These are phyloP conservation scores for Encarsia formosa DNA, from an alignment of 2,888 invertebrate genomes.

Conservation along the genomic window DNA sequence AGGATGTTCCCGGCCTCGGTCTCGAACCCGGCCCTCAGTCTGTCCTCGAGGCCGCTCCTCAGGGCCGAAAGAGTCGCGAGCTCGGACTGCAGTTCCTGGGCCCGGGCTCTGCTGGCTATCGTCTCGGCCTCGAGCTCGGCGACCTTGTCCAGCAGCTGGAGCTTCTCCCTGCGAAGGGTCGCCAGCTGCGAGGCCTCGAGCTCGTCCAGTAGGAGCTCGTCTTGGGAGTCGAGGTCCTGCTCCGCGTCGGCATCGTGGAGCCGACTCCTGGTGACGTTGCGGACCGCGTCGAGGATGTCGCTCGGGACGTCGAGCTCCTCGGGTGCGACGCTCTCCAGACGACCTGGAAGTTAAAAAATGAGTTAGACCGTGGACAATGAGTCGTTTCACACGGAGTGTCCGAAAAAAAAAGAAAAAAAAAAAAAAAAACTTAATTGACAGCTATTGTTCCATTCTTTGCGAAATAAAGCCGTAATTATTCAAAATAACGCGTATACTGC, in stretches of 20 bases:
- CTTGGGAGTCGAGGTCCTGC: conserved; percentile 30
- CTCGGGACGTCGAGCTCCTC: conserved; percentile 43
- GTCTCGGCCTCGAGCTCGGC: conserved; percentile 76
- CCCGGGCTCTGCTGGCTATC: conserved; percentile 62
- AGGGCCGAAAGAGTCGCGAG: conserved; percentile 56
- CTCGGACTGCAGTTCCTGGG: conserved; percentile 63
- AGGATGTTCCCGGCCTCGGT: conserved; percentile 32
- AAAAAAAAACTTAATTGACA: too few relatives aligned
- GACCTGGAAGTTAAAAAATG: conserved; percentile 38
- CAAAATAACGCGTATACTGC: too few relatives aligned
- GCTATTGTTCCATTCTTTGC: too few relatives aligned
- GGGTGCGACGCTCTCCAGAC: conserved; percentile 45
- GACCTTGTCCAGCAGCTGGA: conserved; percentile 68
- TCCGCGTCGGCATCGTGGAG: conserved; percentile 28
- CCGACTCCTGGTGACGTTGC: conserved; percentile 35
- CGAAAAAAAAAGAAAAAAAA: too few relatives aligned
- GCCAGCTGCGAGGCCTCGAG: conserved; percentile 56
- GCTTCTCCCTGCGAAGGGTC: conserved; percentile 67
- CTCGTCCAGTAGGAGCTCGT: conserved; percentile 23
- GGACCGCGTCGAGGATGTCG: conserved; percentile 48
- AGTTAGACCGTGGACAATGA: too few relatives aligned
- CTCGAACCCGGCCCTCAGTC: conserved; percentile 41
- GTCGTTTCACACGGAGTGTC: too few relatives aligned
- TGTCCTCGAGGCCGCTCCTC: conserved; percentile 46
- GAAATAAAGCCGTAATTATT: too few relatives aligned